Conservation (phyloP, 64 coral and sea anemone species). For the Stichodactyla mertensii region DNA sequence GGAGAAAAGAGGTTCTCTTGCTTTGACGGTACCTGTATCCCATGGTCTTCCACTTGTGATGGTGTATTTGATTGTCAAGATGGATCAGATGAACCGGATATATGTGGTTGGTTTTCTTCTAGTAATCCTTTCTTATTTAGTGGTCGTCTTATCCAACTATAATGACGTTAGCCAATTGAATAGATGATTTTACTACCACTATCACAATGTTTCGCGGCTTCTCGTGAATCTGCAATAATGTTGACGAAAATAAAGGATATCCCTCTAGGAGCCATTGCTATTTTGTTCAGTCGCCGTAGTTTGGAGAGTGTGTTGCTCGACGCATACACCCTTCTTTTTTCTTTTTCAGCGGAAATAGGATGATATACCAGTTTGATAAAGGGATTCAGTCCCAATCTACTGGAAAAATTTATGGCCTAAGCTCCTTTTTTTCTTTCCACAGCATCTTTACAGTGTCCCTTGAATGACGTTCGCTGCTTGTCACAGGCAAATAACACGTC, state of each 20-base stretch:
- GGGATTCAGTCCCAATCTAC: too few relatives aligned
- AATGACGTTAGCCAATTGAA: too few relatives aligned
- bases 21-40: slow-evolving; percentile 43
- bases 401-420: too few relatives aligned
- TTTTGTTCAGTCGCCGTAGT: too few relatives aligned
- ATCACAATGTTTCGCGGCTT: too few relatives aligned
- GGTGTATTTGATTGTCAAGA: slow-evolving; percentile 41
- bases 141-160: too few relatives aligned
- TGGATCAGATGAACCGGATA: slow-evolving; percentile 20
- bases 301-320: too few relatives aligned
- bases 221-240: too few relatives aligned
- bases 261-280: too few relatives aligned
- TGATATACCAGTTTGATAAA: too few relatives aligned
- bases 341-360: background rate
- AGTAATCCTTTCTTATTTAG: background rate
- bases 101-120: slow-evolving; percentile 52
- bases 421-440: background rate
- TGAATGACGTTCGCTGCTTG: background rate
- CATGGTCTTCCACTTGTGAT: slow-evolving; percentile 48
- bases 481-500: background rate
- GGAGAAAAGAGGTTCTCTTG: slow-evolving; percentile 23
- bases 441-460: background rate
- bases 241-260: too few relatives aligned
- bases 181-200: too few relatives aligned
- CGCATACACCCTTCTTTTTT: background rate